Base-by-base conservation (phyloP, 2,113 vertebrate genomes). In the Polypterus bichir region DNA sequence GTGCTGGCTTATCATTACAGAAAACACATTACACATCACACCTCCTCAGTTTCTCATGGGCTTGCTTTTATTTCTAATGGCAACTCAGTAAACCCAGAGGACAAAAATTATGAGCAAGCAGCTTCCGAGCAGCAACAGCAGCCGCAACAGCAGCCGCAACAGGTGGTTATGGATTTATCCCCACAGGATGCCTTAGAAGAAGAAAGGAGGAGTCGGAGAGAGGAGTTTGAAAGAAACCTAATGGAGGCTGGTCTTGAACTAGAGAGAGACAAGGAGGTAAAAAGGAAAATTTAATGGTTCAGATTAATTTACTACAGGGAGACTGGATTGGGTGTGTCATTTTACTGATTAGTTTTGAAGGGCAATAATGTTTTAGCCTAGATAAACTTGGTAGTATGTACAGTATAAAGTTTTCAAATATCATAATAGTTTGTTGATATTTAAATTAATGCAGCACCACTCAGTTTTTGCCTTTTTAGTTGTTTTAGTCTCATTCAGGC, bases 1-100 rank as follows among this genome's bases (percentile, higher is more conserved):
- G 83, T 99, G 47, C 78, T 99, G 2, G 89, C 81, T 45, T 97
- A 97, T 72, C 91, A 97, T 77, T 92, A 85, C 71, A 90, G 90
- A 63, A 88, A 89, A n/a, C 74, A 63, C 0, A 48, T 61, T 0
- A 46, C 78, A n/a, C 71, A 57, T 47, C 68, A 62, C 5, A 62
- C 0, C 60, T 48, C 1, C 61, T 71, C 0, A 0, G 59, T 44
- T 63, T 47, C 79, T 73, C 64, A 62, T 2, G 66, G 78, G 10
- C 67, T 76, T n/a, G 84, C 81, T 53, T 49, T 88, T 3, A 7
- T 85, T 53, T 92, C 77, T 2, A 97, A 97, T 0, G 92, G 92
- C 52, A 81, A 78, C 61, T 61, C 83, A 57, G 72, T 73, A 1
- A 59, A 70, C 7, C 63, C 54, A 1, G 59, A 65, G 6, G 68